These are phyloP conservation scores for Trachemys scripta DNA, from an alignment of 2,113 vertebrate species.

Conservation along the genomic window DNA sequence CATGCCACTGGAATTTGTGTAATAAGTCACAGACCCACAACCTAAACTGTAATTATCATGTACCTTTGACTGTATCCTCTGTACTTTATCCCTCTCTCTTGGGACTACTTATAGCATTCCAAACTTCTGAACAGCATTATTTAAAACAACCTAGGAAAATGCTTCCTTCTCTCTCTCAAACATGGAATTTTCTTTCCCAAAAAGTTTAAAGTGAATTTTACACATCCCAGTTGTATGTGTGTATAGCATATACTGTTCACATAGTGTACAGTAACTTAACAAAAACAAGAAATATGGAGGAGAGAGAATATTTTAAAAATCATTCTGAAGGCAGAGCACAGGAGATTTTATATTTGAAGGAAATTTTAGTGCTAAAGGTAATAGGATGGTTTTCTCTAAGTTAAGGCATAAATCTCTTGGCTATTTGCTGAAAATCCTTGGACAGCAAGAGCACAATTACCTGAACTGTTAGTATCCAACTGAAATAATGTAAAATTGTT, in stretches of 20 bases:
- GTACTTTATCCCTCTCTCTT: background rate
- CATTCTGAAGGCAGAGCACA: background rate
- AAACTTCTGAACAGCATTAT: background rate
- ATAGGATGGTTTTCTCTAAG: background rate
- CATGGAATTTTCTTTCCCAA: background rate
- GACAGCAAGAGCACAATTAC: background rate
- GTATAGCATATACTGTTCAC: background rate
- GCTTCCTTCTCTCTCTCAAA: background rate
- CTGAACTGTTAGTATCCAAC: background rate
- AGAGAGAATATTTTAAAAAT: background rate
- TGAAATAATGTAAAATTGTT: background rate
- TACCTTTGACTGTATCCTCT: background rate
- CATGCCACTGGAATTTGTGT: too few species aligned
- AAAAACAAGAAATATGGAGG: background rate
- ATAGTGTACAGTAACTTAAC: background rate
- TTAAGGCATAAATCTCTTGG: background rate
- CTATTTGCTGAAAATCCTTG: background rate
- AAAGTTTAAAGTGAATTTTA: background rate
- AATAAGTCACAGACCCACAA: background rate
- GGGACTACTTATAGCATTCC: background rate
- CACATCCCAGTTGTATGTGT: background rate
- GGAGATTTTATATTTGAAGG: background rate
- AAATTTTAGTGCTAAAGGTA: background rate
- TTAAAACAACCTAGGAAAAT: background rate
- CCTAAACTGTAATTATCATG: background rate